These are phyloP conservation scores for Imbricaverruca yamaguchii DNA, from an alignment of 2,888 invertebrate genomes.

Conservation along the genomic window DNA sequence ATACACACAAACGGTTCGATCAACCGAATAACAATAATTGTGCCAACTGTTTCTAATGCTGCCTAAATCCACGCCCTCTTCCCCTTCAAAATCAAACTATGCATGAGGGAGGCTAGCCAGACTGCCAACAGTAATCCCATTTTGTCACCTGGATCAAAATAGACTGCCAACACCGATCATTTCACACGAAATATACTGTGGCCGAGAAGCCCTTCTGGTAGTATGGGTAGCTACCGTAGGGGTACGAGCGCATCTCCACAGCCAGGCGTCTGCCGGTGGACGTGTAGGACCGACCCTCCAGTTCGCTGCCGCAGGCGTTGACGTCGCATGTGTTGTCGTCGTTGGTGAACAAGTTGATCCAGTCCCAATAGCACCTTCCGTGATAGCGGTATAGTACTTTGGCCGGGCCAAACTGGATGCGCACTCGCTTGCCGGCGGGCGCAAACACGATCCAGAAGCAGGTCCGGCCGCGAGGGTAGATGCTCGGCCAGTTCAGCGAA, in stretches of 20 bases:
- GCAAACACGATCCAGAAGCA: not conserved
- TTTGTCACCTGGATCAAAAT: no score
- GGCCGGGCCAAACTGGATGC: not conserved
- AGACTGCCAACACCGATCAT: no score
- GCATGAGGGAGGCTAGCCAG: no score
- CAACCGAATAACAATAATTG: no score
- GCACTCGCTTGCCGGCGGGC: not conserved
- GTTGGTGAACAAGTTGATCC: not conserved
- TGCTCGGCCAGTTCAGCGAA: constrained; percentile 19
- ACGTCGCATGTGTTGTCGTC: not conserved
- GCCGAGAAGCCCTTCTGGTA: constrained; percentile 23
- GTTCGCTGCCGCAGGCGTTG: not conserved
- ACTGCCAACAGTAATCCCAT: no score
- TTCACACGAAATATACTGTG: constrained; percentile 12
- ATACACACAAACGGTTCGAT: no score
- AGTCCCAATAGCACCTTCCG: not conserved
- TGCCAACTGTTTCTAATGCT: no score
- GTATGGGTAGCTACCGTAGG: not conserved
- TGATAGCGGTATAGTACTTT: not conserved
- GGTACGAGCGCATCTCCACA: not conserved
- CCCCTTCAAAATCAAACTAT: no score
- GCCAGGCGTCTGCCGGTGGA: not conserved
- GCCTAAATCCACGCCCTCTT: no score
- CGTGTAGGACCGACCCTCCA: not conserved
- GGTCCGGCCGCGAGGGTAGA: not conserved